Evolutionary conservation across 1,140 invertebrate species (phyloP).

Genomic region (Cotesia vestalis): DNA sequence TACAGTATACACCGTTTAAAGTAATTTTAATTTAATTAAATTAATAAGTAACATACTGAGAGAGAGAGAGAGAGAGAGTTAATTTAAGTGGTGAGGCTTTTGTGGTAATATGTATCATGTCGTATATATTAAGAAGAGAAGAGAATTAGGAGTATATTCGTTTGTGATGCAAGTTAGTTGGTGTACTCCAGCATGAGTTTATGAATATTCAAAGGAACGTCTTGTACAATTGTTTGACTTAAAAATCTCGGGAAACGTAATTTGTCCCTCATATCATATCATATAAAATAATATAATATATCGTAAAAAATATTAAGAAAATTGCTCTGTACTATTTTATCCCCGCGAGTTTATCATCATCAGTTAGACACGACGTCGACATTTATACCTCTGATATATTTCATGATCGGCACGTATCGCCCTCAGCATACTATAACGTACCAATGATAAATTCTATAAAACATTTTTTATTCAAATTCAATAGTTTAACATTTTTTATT

Average conservation of each 20-base stretch:
- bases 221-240: slow-evolving; percentile 13
- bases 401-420: slow-evolving; percentile 12
- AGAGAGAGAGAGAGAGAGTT: neutral
- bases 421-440: neutral
- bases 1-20: neutral
- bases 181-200: neutral
- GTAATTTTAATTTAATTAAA: neutral
- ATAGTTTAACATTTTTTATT: neutral
- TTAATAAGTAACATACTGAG: neutral
- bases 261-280: neutral
- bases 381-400: neutral
- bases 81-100: slow-evolving; percentile 10
- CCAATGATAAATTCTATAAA: slow-evolving; percentile 3
- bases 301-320: too few relatives aligned
- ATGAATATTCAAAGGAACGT: slow-evolving; percentile 17
- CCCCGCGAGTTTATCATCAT: too few relatives aligned
- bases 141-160: neutral
- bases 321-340: too few relatives aligned
- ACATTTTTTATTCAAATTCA: slow-evolving; percentile 5
- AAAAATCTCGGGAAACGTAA: neutral
- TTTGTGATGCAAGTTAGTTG: slow-evolving; percentile 11
- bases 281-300: too few relatives aligned
- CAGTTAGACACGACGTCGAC: too few relatives aligned
- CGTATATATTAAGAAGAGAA: too few relatives aligned
- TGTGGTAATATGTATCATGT: slow-evolving; percentile 15